A percentile compares a stretch with the other conserved stretches of the same genome.
These are phyloP conservation scores for Hydraecia micacea DNA, from an alignment of 2,888 invertebrate species.

Conservation along the genomic window DNA sequence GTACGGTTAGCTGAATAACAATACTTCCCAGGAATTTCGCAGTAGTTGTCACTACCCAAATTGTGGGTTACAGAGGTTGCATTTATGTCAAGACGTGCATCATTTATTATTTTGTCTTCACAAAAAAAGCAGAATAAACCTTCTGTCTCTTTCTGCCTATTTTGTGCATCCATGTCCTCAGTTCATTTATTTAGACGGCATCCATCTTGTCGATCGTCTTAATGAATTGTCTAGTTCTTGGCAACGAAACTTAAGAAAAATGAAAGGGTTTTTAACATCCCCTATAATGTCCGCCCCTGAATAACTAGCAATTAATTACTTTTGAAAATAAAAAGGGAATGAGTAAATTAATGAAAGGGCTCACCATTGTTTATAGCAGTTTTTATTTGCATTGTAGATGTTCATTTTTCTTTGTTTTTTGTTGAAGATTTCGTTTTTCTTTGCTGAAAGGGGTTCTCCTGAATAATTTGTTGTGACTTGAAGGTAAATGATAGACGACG, in stretches of 20 bases:
- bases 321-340: slow-evolving; percentile 50
- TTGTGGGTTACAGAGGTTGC: neutral
- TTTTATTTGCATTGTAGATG: slow-evolving; percentile 55
- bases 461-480: neutral
- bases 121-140: neutral
- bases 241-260: slow-evolving; percentile 53
- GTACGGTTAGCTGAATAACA: neutral
- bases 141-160: neutral
- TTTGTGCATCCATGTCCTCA: slow-evolving; percentile 42
- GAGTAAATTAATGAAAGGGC: slow-evolving; percentile 52
- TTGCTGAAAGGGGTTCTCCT: neutral
- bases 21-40: neutral
- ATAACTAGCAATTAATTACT: slow-evolving; percentile 62
- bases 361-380: slow-evolving; percentile 51
- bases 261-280: slow-evolving; percentile 47
- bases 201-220: slow-evolving; percentile 58
- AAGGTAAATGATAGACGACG: neutral
- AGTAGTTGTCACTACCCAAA: neutral
- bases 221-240: slow-evolving; percentile 67
- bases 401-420: slow-evolving; percentile 27
- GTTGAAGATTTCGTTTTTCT: neutral
- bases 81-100: neutral
- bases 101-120: neutral
- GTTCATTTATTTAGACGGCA: slow-evolving; percentile 62
- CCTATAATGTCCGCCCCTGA: slow-evolving; percentile 45